Base-by-base conservation (phyloP, 2,888 invertebrate genomes). In the Linnaemya vulpina region DNA sequence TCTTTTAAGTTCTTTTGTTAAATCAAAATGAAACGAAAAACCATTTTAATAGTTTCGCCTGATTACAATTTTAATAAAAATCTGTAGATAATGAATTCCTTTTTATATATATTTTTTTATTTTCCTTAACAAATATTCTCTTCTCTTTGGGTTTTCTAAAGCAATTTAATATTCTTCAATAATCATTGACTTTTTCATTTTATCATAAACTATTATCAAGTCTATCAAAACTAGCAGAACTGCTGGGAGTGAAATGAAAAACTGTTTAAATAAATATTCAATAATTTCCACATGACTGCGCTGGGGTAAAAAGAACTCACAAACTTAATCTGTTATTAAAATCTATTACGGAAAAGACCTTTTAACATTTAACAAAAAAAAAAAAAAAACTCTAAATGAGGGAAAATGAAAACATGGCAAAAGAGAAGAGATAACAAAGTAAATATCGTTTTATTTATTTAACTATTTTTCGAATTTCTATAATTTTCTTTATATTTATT, bases 321-420 rank as follows among this genome's bases (percentile, higher is more conserved):
- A 51, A 62, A 43, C 25, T n/a, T 81, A 84, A 84, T 84, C 84
- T 73, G n/a, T 81, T 84, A 77, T 81, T 76, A 70, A 81, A 84
- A 77, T 84, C 80, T 81, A 84, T 81, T 81, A 74, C 73, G n/a
- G 55, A 38, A 71, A 76, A 68, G 68, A 75, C 51, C 74, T 62
- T 65, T 81, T 62, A 62, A 49, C 38, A 60, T 77, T 60, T 58
- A n/a, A 60, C 60, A 10, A 22, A 3, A 60, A 68, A 65, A 76
- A 46, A 75, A 76, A 49, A 46, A 75, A 76, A 49, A 17, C 49
- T 46, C 43, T 38, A n/a, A 73, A 46, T 38, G 38, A 49, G 13
- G n/a, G 13, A 40, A 8, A 35, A 20, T 1, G 40, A 25, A 43
- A 71, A 3, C 0, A 20, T 13, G 3, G 1, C 20, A 20, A 46